These are phyloP conservation scores for Lycaon pictus DNA, from an alignment of 2,113 vertebrate species.

Conservation along the genomic window DNA sequence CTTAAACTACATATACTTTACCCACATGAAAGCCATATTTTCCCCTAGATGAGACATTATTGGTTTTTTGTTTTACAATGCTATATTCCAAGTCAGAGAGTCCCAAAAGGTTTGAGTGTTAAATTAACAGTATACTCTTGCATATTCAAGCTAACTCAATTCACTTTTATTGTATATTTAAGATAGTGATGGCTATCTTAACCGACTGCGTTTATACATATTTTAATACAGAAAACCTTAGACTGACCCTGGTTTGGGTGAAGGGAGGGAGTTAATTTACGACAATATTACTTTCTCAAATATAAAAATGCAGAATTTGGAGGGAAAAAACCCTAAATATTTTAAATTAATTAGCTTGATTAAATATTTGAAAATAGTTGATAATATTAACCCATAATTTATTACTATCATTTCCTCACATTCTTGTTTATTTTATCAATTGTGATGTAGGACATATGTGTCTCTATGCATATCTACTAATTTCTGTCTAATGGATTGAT, in stretches of 20 bases:
- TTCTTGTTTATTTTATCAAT: background rate
- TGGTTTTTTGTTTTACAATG: background rate
- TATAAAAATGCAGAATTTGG: background rate
- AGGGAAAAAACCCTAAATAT: background rate
- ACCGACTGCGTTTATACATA: background rate
- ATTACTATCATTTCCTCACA: background rate
- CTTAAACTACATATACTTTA: background rate
- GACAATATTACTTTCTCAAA: slow-evolving; percentile 18
- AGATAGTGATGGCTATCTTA: background rate
- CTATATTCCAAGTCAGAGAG: background rate
- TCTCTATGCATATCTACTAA: background rate
- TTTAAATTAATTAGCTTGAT: background rate
- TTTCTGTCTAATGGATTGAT: background rate
- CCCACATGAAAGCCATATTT: background rate
- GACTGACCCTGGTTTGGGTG: background rate
- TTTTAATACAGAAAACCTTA: background rate
- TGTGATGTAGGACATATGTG: background rate
- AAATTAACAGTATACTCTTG: background rate
- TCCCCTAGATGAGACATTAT: background rate
- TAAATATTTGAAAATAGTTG: slow-evolving; percentile 25
- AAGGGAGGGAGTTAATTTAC: background rate
- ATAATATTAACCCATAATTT: background rate
- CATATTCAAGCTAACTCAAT: background rate
- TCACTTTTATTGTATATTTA: background rate
- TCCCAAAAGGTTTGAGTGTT: background rate